Evolutionary conservation across 2,113 vertebrate genomes (phyloP).

Genomic region (Illadopsis cleaveri): DNA sequence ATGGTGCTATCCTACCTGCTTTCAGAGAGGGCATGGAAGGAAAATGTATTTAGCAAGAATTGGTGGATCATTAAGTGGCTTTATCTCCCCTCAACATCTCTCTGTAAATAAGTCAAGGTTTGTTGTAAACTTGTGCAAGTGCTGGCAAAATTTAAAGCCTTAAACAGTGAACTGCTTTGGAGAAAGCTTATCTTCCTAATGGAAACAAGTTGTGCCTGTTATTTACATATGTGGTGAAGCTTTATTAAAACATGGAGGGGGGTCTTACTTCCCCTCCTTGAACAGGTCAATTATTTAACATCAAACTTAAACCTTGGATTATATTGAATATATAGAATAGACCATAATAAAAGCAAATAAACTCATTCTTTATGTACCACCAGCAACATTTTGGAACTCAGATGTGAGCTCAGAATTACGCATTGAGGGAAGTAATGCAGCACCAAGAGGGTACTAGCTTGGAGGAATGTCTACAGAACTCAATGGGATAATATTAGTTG

Average conservation of each 20-base stretch:
- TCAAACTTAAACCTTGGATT: neutral
- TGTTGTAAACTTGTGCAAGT: conserved; percentile 71
- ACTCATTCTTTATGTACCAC: neutral
- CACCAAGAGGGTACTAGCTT: neutral
- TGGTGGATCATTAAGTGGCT: conserved; percentile 72
- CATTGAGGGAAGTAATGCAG: neutral
- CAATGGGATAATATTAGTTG: neutral
- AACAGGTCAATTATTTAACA: neutral
- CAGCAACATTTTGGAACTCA: neutral
- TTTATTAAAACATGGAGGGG: neutral
- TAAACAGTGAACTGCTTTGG: conserved; percentile 76
- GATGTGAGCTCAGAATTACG: neutral
- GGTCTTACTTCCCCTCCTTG: neutral
- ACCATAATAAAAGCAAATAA: neutral
- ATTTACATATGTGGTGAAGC: conserved; percentile 13
- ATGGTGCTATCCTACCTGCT: neutral
- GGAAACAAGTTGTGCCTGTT: conserved; percentile 35
- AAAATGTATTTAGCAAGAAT: conserved; percentile 67
- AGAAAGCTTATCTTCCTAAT: conserved; percentile 63
- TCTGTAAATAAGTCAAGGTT: conserved; percentile 88
- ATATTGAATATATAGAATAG: neutral
- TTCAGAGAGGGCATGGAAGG: conserved; percentile 25
- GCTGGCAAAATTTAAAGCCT: conserved; percentile 77
- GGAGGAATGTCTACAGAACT: neutral
- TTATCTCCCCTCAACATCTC: conserved; percentile 72